Conservation (phyloP, 2,797 vertebrate species). For the Botia kubotai region DNA sequence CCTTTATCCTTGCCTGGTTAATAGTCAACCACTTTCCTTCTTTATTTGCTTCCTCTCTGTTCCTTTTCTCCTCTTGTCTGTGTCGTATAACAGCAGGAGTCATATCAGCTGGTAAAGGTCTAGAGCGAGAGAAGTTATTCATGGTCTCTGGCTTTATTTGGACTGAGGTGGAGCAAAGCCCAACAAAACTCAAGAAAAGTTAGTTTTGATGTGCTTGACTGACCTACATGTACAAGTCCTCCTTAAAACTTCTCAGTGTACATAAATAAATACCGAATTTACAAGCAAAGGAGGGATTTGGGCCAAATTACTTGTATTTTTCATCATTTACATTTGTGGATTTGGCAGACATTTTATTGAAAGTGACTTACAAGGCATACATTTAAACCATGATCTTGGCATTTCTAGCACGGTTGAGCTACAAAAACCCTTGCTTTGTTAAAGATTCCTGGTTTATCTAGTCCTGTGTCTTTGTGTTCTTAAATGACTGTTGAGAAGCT, state of each 20-base stretch:
- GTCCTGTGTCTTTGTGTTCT: not conserved
- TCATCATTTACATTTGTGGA: not conserved
- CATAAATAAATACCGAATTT: not conserved
- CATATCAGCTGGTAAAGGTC: constrained; percentile 55
- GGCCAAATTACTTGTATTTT: not conserved
- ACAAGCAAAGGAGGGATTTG: not conserved
- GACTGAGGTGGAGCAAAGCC: not conserved
- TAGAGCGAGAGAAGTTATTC: constrained; percentile 33
- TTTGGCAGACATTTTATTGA: too few relatives aligned
- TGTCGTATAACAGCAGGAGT: constrained; percentile 63
- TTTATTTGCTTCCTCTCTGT: constrained; percentile 69
- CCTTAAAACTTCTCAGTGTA: not conserved
- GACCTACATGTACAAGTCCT: not conserved
- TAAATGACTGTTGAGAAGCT: constrained; percentile 6
- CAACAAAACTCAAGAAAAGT: not conserved
- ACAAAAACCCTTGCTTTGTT: not conserved
- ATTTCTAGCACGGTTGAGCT: not conserved
- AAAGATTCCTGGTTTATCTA: not conserved
- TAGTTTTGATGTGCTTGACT: not conserved
- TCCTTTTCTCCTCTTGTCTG: constrained; percentile 43
- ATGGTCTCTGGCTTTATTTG: constrained; percentile 40
- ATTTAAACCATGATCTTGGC: too few relatives aligned
- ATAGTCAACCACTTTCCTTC: constrained; percentile 79
- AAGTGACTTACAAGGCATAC: too few relatives aligned
- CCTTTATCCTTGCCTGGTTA: constrained; percentile 80